These are phyloP conservation scores for Cossypha niveicapilla DNA, from an alignment of 2,797 vertebrate genomes.

Conservation along the genomic window DNA sequence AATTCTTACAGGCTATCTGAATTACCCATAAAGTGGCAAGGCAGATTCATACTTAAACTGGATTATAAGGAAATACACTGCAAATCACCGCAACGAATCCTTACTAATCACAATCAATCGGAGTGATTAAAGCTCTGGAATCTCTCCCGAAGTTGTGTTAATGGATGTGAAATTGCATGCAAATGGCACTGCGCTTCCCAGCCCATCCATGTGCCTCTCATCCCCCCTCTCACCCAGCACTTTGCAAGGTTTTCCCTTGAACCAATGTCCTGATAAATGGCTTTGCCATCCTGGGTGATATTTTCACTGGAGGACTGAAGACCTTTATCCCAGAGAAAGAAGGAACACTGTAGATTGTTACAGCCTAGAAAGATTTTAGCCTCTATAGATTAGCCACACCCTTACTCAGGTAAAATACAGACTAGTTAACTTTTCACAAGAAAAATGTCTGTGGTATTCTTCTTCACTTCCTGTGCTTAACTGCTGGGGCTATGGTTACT, in stretches of 20 bases:
- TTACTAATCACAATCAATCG: neutral
- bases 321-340: neutral
- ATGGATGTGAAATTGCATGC: neutral
- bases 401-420: constrained; percentile 20
- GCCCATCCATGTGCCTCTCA: neutral
- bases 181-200: neutral
- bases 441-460: constrained; percentile 52
- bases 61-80: neutral
- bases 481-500: constrained; percentile 11
- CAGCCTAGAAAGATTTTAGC: neutral
- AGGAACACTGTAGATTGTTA: neutral
- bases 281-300: neutral
- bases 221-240: rapidly evolving
- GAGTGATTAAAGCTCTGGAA: constrained; percentile 13
- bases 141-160: neutral
- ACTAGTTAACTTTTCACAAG: neutral
- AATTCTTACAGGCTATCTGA: neutral
- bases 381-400: neutral
- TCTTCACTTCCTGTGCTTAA: constrained; percentile 59
- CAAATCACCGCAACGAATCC: neutral
- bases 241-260: neutral
- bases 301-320: neutral
- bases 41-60: constrained; percentile 1
- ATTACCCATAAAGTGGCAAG: neutral
- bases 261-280: neutral